Evolutionary conservation across 2,113 vertebrate species (phyloP).

Genomic region (Ariopsis seemanni): DNA sequence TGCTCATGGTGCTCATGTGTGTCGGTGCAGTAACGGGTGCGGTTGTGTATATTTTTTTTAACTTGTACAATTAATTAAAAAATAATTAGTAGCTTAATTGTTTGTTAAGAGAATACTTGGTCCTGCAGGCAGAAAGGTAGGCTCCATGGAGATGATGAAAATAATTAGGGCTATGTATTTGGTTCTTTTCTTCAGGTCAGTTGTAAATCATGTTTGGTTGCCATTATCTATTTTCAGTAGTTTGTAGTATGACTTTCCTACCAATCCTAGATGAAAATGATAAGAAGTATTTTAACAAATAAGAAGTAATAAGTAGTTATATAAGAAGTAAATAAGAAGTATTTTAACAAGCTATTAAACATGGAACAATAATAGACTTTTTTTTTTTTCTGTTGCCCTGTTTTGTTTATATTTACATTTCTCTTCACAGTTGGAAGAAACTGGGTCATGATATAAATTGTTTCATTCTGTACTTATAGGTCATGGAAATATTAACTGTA

Average conservation of each 20-base stretch:
- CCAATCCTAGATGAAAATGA: not conserved
- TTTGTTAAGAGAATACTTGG: not conserved
- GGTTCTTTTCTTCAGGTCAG: not conserved
- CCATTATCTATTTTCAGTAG: not conserved
- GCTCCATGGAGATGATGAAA: too few relatives aligned
- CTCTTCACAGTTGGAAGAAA: not conserved
- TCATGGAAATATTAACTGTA: not conserved
- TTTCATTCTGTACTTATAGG: not conserved
- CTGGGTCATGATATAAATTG: not conserved
- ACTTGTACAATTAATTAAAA: too few relatives aligned
- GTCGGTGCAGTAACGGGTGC: conserved; percentile 72
- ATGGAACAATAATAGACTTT: not conserved
- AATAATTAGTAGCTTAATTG: not conserved
- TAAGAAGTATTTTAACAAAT: not conserved
- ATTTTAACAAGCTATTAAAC: not conserved
- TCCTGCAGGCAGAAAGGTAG: not conserved
- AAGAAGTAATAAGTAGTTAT: too few relatives aligned
- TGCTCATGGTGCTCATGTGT: conserved; percentile 75
- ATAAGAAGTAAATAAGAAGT: not conserved
- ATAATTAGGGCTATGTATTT: not conserved
- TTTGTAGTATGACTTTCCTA: not conserved
- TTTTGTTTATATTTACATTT: not conserved
- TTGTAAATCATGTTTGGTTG: not conserved
- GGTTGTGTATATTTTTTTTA: conserved; percentile 3
- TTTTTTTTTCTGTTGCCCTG: not conserved